Percentiles rank a stretch among this genome's conserved stretches.
phyloP scores from a whole-genome alignment of 2,888 invertebrate genomes.

The Chrysotoxum bicinctum region DNA sequence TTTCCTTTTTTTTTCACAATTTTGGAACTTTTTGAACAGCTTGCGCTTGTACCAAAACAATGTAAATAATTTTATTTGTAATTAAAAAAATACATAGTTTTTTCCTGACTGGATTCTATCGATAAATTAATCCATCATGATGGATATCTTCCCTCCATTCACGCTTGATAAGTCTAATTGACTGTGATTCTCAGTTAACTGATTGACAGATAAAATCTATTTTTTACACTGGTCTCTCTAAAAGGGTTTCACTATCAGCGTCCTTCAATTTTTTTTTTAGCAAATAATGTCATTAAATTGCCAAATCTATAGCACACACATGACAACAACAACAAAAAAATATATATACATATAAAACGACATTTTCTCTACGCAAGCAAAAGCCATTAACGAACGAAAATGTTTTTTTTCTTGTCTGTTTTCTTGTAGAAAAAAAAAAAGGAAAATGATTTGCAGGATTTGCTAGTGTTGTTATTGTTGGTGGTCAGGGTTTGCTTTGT shows the following conservation, averaged over 20 bases:
- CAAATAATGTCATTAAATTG: conserved; percentile 4
- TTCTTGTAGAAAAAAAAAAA: background rate
- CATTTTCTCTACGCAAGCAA: conserved; percentile 8
- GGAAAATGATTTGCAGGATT: conserved; percentile 40
- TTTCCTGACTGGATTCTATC: background rate
- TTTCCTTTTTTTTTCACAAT: too few relatives aligned
- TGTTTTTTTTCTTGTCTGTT: background rate
- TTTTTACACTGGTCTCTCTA: background rate
- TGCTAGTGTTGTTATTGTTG: background rate
- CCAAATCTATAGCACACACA: conserved; percentile 6
- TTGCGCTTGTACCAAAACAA: too few relatives aligned
- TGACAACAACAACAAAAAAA: background rate
- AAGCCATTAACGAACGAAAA: conserved; percentile 58
- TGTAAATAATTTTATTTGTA: background rate
- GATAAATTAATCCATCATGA: background rate
- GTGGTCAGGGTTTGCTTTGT: background rate
- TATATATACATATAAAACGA: background rate
- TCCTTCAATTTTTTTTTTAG: conserved; percentile 48
- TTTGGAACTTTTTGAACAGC: background rate
- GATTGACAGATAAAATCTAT: conserved; percentile 3
- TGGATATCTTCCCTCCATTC: background rate
- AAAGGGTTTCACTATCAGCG: conserved; percentile 8
- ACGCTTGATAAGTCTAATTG: background rate
- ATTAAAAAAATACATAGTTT: background rate
- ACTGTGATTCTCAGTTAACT: background rate